phyloP scores from a whole-genome alignment of 2,113 vertebrate species.

The Enhydra lutris region DNA sequence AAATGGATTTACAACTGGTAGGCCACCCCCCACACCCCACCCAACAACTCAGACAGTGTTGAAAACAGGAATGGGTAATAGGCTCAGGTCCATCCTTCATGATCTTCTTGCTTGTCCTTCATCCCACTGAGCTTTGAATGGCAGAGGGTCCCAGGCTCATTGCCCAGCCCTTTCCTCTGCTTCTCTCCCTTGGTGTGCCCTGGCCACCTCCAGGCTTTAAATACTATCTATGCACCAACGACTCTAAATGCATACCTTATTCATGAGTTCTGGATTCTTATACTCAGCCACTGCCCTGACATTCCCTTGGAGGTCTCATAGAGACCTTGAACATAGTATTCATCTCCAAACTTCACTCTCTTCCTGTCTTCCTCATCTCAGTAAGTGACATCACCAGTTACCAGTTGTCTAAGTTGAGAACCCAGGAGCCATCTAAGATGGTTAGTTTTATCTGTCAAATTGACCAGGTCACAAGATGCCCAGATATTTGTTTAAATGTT shows the following conservation, averaged over 20 bases:
- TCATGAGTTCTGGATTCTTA: not conserved
- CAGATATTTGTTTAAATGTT: not conserved
- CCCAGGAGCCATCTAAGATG: not conserved
- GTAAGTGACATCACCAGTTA: not conserved
- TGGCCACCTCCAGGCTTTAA: not conserved
- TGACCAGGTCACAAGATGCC: not conserved
- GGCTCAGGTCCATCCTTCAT: not conserved
- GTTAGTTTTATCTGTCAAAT: not conserved
- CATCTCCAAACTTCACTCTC: not conserved
- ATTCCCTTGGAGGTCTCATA: not conserved
- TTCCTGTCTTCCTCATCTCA: not conserved
- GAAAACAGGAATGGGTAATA: not conserved
- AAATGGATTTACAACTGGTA: not conserved
- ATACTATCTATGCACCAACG: not conserved
- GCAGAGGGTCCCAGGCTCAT: not conserved
- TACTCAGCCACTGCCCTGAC: not conserved
- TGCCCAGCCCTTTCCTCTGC: not conserved
- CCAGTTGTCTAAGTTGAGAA: not conserved
- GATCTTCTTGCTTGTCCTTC: not conserved
- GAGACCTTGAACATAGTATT: not conserved
- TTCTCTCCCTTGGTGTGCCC: not conserved
- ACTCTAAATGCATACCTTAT: not conserved
- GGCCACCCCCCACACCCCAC: too few relatives aligned
- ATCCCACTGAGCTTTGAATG: not conserved
- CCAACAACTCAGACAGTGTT: not conserved